Evolutionary conservation across 2,113 vertebrate species (phyloP).

Genomic region (Pteropus alecto): DNA sequence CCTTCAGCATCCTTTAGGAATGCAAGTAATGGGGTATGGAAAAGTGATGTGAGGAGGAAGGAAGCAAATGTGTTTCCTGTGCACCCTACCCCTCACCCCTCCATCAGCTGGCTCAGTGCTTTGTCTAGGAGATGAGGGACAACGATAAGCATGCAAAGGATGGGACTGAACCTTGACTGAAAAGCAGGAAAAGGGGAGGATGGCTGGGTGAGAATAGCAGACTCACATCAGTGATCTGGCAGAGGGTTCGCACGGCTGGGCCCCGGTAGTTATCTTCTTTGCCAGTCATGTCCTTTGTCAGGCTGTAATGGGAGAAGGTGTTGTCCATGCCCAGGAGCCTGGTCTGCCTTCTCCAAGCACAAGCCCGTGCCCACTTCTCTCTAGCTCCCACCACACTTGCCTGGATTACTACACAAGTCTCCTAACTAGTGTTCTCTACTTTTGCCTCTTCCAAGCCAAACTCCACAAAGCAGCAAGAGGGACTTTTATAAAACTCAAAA

Average conservation of each 20-base stretch:
- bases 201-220: neutral
- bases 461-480: neutral
- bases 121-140: neutral
- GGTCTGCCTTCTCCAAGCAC: neutral
- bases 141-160: neutral
- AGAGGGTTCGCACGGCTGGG: constrained; percentile 86
- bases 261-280: constrained; percentile 89
- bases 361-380: neutral
- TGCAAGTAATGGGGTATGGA: fast-evolving
- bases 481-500: neutral
- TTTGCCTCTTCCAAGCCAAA: neutral
- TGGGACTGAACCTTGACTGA: neutral
- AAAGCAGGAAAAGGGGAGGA: neutral
- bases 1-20: neutral
- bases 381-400: neutral
- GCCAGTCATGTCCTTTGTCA: constrained; percentile 91
- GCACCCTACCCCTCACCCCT: too few relatives aligned
- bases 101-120: neutral
- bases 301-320: constrained; percentile 70
- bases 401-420: fast-evolving
- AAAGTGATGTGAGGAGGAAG: neutral
- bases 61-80: too few relatives aligned
- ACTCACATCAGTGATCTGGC: constrained; percentile 90
- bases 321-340: fast-evolving
- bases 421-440: neutral